phyloP scores from a whole-genome alignment of 2,113 vertebrate species.

The Catharus minimus region DNA sequence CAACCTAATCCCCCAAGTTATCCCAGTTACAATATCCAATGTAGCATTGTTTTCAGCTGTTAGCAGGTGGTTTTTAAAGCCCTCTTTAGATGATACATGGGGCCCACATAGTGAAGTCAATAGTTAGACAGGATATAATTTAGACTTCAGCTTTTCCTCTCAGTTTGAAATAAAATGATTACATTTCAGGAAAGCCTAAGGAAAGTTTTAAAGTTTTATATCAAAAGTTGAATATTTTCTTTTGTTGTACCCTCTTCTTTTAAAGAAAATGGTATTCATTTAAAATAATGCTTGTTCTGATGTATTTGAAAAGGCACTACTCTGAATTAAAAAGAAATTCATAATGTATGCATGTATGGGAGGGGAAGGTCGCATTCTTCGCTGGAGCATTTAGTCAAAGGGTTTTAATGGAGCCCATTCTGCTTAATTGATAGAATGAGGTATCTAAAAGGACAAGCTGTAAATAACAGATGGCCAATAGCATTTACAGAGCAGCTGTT shows the following conservation, averaged over 20 bases:
- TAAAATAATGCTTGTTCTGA: conserved; percentile 24
- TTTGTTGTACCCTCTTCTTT: conserved; percentile 25
- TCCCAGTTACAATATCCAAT: background rate
- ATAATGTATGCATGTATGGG: conserved; percentile 20
- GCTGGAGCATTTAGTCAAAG: background rate
- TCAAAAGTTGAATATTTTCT: conserved; percentile 56
- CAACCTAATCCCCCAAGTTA: background rate
- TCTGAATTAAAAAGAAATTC: conserved; percentile 37
- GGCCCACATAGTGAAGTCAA: conserved; percentile 46
- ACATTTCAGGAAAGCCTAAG: conserved; percentile 38
- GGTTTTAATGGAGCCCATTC: background rate
- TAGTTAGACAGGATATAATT: conserved; percentile 65
- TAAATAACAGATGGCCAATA: conserved; percentile 15
- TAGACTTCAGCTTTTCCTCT: conserved; percentile 52
- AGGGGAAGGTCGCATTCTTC: conserved; percentile 1
- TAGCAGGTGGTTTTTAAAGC: conserved; percentile 43
- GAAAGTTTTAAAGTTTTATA: conserved; percentile 62
- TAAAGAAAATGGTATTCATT: conserved; percentile 36
- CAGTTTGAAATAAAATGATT: conserved; percentile 57
- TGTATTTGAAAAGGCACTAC: conserved; percentile 27
- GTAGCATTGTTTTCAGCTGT: conserved; percentile 26
- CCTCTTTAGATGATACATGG: background rate
- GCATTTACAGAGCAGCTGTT: background rate
- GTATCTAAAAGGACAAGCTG: background rate
- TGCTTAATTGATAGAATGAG: background rate